Conservation (phyloP, 2,113 vertebrate genomes). For the Sphaerodactylus townsendi region DNA sequence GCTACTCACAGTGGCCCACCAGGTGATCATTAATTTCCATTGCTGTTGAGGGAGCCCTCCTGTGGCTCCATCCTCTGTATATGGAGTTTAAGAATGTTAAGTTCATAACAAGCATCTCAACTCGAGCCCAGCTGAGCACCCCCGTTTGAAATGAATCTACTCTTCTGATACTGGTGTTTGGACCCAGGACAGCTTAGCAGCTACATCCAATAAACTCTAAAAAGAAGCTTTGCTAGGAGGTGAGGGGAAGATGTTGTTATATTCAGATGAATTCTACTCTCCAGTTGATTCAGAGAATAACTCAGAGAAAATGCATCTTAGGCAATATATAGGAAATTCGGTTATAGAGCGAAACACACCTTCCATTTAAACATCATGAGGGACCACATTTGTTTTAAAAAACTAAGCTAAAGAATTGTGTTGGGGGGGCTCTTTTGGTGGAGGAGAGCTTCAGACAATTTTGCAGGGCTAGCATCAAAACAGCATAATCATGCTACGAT, state of each 20-base stretch:
- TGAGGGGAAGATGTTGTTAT: neutral
- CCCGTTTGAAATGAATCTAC: neutral
- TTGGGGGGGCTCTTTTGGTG: too few species aligned
- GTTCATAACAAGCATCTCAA: neutral
- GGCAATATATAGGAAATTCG: neutral
- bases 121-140: neutral
- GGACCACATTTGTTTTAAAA: too few species aligned
- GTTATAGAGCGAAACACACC: neutral
- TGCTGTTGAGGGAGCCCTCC: neutral
- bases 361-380: too few species aligned
- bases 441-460: too few species aligned
- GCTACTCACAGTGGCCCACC: too few species aligned
- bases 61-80: accelerated
- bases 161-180: too few species aligned
- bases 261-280: neutral
- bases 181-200: too few species aligned
- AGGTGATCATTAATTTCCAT: neutral
- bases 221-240: too few species aligned
- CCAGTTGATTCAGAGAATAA: neutral
- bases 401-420: too few species aligned
- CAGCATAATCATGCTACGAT: too few species aligned
- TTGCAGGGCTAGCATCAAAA: too few species aligned
- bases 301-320: neutral
- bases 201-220: neutral
- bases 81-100: neutral